Evolutionary conservation across 2,888 invertebrate genomes (phyloP), one percentile per base, ranked within the genome.

Genomic region (Andrena haemorrhoa): DNA sequence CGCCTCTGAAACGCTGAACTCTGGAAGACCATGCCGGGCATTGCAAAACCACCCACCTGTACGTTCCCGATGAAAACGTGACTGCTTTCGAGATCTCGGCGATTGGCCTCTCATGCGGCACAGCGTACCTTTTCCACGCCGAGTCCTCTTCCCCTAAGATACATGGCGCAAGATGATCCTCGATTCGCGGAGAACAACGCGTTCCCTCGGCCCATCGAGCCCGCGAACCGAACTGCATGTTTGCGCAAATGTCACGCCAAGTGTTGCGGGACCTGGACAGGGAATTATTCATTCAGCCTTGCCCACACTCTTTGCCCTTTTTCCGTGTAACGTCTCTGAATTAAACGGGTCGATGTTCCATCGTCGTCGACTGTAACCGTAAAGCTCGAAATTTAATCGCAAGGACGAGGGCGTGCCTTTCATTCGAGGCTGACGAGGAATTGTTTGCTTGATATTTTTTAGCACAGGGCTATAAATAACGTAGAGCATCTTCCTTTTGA

Each of bases 231-330:
- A 49, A 53, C 69, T 49, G 23, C 68, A 20, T 16, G 26, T 76
- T 74, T 26, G 47, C 35, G 68, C 74, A 88, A 88, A 88, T 88
- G 87, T 86, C 87, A 85, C 69, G 76, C 7, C 68, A 41, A 77
- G 51, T 31, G 41, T 63, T 47, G 51, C 20, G 35, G 16, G 31
- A 20, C 47, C 53, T 47, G 49, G 58, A 41, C 49, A 49, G 47
- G 33, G n/a, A 70, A 75, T 77, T 74, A 82, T 75, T 71, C 75
- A 47, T 65, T 49, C 60, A 63, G 35, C 75, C 74, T 56, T 53
- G 63, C 7, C 26, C 31, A 1, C 35, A 69, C 41, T 12, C 7
- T 47, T 76, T 60, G 47, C 33, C 58, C 7, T 6, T 64, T 56
- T 33, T 49, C 49, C 23, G 47, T 41, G 60, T 63, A 64, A 66